Conservation (phyloP, 1,140 invertebrate genomes). For the Ips typographus region DNA sequence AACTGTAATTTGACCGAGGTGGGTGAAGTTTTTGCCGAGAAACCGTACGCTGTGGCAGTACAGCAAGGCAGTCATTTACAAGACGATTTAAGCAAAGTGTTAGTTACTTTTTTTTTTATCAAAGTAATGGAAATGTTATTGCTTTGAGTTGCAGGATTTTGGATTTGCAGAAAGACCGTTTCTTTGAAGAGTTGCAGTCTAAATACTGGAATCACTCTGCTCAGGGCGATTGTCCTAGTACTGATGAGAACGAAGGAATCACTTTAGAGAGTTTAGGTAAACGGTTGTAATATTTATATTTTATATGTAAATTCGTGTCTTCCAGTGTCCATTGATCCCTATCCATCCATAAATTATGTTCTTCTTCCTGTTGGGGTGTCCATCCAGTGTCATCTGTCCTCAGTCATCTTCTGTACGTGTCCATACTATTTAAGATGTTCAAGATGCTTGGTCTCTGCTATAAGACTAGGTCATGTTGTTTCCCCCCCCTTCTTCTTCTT, state of each 20-base stretch:
- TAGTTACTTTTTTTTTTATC: slow-evolving; percentile 36
- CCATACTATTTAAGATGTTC: no score
- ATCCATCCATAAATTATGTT: no score
- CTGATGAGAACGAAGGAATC: slow-evolving; percentile 83
- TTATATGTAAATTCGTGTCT: no score
- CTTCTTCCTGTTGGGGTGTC: no score
- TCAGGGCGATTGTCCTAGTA: slow-evolving; percentile 66
- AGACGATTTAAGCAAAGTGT: slow-evolving; percentile 76
- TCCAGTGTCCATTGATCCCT: no score
- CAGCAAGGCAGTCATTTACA: slow-evolving; percentile 80
- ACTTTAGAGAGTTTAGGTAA: slow-evolving; percentile 82
- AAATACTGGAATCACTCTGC: slow-evolving; percentile 83
- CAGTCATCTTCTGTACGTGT: no score
- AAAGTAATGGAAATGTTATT: background rate
- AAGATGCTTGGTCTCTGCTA: no score
- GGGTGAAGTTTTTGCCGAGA: slow-evolving; percentile 85
- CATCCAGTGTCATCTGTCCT: no score
- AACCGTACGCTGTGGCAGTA: slow-evolving; percentile 84
- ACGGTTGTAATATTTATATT: no score
- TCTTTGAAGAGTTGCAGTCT: slow-evolving; percentile 72
- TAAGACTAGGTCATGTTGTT: no score
- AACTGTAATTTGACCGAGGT: slow-evolving; percentile 87
- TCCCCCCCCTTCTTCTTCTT: no score
- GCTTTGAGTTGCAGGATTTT: slow-evolving; percentile 61
- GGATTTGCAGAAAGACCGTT: slow-evolving; percentile 81